phyloP scores from a whole-genome alignment of 2,797 vertebrate species.

The Aulostomus chinensis region DNA sequence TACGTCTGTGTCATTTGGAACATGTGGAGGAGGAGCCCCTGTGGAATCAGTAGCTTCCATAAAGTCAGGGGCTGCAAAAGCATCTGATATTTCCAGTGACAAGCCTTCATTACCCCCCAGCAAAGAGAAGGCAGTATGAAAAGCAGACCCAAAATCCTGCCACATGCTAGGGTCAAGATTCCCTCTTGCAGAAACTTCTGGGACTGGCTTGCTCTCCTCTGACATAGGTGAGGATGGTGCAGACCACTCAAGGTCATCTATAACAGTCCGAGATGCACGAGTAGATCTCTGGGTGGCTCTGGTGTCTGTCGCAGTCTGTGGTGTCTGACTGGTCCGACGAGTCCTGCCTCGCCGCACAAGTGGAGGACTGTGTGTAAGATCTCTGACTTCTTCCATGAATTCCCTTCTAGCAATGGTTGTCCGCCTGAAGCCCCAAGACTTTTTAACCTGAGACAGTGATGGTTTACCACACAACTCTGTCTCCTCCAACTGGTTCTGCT shows the following conservation, averaged over 20 bases:
- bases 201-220: slow-evolving; percentile 80
- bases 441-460: slow-evolving; percentile 88
- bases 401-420: slow-evolving; percentile 93
- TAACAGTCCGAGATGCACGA: slow-evolving; percentile 62
- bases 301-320: slow-evolving; percentile 19
- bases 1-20: slow-evolving; percentile 23
- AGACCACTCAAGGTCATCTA: slow-evolving; percentile 83
- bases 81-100: slow-evolving; percentile 53
- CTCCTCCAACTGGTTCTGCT: slow-evolving; percentile 39
- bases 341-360: slow-evolving; percentile 75
- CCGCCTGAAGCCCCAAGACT: slow-evolving; percentile 95
- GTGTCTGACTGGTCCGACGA: slow-evolving; percentile 71
- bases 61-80: slow-evolving; percentile 71
- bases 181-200: slow-evolving; percentile 81
- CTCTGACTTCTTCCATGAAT: slow-evolving; percentile 78
- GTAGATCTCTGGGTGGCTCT: slow-evolving; percentile 61
- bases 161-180: slow-evolving; percentile 73
- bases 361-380: slow-evolving; percentile 71
- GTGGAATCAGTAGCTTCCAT: slow-evolving; percentile 24
- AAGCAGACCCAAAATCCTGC: slow-evolving; percentile 71
- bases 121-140: slow-evolving; percentile 65
- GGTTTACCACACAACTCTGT: slow-evolving; percentile 69
- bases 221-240: slow-evolving; percentile 79
- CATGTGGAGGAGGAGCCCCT: slow-evolving; percentile 14
- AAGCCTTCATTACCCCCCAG: slow-evolving; percentile 55